Conservation (phyloP, 2,888 invertebrate genomes). For the Eledona agricola region DNA sequence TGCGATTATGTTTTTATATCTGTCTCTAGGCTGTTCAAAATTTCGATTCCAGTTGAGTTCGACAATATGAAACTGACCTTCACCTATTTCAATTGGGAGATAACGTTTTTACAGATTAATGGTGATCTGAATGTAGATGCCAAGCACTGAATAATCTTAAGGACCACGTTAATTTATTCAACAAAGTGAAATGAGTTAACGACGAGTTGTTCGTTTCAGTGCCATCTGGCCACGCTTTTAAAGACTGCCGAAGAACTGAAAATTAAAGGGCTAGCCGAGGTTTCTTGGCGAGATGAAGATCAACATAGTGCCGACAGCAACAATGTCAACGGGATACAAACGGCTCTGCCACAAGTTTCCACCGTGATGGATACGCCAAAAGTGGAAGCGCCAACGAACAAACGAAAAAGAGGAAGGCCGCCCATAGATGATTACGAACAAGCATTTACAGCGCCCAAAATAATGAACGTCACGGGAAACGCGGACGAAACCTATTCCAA, state of each 20-base stretch:
- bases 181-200: too few relatives aligned
- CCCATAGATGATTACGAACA: conserved; percentile 71
- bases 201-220: conserved; percentile 67
- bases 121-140: too few relatives aligned
- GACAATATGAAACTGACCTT: too few relatives aligned
- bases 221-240: conserved; percentile 84
- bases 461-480: conserved; percentile 62
- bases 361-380: conserved; percentile 61
- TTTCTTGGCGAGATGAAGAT: conserved; percentile 80
- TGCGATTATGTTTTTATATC: too few relatives aligned
- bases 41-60: too few relatives aligned
- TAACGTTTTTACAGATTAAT: too few relatives aligned
- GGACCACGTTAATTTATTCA: neutral
- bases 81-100: too few relatives aligned
- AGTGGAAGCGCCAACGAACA: conserved; percentile 51
- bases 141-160: too few relatives aligned
- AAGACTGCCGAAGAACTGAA: conserved; percentile 92
- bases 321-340: conserved; percentile 52
- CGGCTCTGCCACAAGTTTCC: conserved; percentile 60
- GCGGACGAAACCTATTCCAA: conserved; percentile 60
- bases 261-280: conserved; percentile 91
- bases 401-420: conserved; percentile 73
- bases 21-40: too few relatives aligned
- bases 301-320: conserved; percentile 51
- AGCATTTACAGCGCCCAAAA: conserved; percentile 65